Base-by-base conservation (phyloP, 2,113 vertebrate species). In the Macquaria australasica region DNA sequence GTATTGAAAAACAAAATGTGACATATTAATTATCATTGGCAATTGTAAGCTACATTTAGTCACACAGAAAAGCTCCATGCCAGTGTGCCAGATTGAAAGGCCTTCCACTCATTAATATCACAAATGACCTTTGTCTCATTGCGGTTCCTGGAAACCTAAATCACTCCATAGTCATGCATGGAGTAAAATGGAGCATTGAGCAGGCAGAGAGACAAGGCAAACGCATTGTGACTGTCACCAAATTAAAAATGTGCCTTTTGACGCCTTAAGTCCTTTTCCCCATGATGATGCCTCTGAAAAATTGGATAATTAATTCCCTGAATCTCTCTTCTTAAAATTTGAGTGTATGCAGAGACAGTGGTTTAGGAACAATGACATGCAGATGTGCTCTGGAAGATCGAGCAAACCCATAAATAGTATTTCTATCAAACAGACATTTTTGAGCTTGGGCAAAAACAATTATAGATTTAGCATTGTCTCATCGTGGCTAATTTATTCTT, bases 11-110 rank as follows among this genome's bases (percentile, higher is more conserved):
- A 88, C 73, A 74, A 87, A 86, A 78, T 55, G 73, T 51, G 41
- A 86, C 72, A 84, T 73, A 87, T 92, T 89, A 85, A 87, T 92
- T 88, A 85, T 90, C 79, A 90, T 59, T 87, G 63, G 68, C 84
- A 84, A 73, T 68, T 63, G 75, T 80, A 41, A 62, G 41, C 59
- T 68, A 77, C 41, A 50, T 82, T 86, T 85, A 90, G 83, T 84
- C 83, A 43, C 63, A 75, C 67, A 66, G 77, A 73, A 73, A 87
- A 87, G 83, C 81, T 81, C 67, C 84, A 82, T 73, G 73, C 25
- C n/a, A 88, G 62, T 62, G 72, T 87, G 67, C 31, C 77, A 74
- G 82, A 86, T 86, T 90, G 86, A 91, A 91, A 94, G 86, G 56
- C 58, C 82, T 55, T 74, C 70, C 59, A 48, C 60, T 88, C 81